These are phyloP conservation scores for Caiman crocodilus DNA, from an alignment of 2,797 vertebrate genomes.

Conservation along the genomic window DNA sequence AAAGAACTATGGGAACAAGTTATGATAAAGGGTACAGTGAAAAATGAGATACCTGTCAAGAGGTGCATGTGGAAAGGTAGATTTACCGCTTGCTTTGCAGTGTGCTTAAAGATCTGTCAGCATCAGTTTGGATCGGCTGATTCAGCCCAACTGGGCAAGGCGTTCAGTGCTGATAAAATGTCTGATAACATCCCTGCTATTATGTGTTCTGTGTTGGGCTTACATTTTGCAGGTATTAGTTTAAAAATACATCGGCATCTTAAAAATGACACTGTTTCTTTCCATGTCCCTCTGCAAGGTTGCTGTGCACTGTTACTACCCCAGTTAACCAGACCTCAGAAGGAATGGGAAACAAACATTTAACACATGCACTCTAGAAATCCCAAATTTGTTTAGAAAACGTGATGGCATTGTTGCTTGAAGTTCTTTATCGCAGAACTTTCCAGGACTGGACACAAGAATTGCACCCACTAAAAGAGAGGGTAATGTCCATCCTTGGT, in stretches of 20 bases:
- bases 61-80: background rate
- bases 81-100: background rate
- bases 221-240: background rate
- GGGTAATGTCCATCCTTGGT: no score
- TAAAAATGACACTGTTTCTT: background rate
- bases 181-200: background rate
- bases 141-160: background rate
- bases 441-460: no score
- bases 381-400: no score
- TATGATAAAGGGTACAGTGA: background rate
- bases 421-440: no score
- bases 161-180: background rate
- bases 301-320: background rate
- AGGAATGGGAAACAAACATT: background rate
- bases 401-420: no score
- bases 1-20: background rate
- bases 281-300: background rate
- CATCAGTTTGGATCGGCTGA: background rate
- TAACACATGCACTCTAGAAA: no score
- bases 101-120: background rate
- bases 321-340: background rate
- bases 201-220: rapidly evolving
- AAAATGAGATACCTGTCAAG: background rate
- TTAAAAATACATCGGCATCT: background rate
- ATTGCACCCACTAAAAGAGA: no score